Base-by-base conservation (phyloP, 2,113 vertebrate genomes). In the Stigmatopora nigra region DNA sequence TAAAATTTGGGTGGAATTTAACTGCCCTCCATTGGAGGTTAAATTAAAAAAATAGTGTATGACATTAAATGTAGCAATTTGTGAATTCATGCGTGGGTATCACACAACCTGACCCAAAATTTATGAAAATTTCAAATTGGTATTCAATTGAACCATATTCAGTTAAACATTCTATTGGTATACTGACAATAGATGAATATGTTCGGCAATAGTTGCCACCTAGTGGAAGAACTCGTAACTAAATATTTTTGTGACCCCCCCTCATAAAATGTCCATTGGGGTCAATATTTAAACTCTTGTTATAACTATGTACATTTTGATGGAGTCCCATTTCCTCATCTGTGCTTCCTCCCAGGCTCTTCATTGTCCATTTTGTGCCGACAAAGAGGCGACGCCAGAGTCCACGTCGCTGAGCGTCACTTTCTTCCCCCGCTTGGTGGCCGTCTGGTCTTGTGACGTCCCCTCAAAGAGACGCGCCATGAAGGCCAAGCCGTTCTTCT, bases 381-480 rank as follows among this genome's bases (percentile, higher is more conserved):
- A 0, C 11, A 2, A 1, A 1, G 3, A 10, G 7, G 1, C 61
- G 0, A 56, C 17, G 4, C 5, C 1, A 0, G 57, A 41, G 3
- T 72, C 44, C 0, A 2, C 3, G 5, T 7, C 60, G 17, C 14
- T 63, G 17, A 15, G 31, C 41, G 9, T 4, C 0, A 17, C 0
- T 2, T 3, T 1, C 1, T 52, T 66, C 3, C 13, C 67, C 66
- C 63, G 85, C 67, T 71, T 86, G 17, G 2, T 71, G 2, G 13
- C 74, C 0, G 35, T 19, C 16, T 63, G 67, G 14, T 91, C 85
- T 7, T 60, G 2, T 0, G 82, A 81, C 0, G 81, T 90, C 7
- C 86, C 84, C 60, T 91, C 91, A 19, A 92, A 90, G 1, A 92
- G 87, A 1, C 84, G 81, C 0, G 88, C 90, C 89, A 92, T 91